Evolutionary conservation across 2,113 vertebrate species (phyloP).

Genomic region (Paralichthys olivaceus): DNA sequence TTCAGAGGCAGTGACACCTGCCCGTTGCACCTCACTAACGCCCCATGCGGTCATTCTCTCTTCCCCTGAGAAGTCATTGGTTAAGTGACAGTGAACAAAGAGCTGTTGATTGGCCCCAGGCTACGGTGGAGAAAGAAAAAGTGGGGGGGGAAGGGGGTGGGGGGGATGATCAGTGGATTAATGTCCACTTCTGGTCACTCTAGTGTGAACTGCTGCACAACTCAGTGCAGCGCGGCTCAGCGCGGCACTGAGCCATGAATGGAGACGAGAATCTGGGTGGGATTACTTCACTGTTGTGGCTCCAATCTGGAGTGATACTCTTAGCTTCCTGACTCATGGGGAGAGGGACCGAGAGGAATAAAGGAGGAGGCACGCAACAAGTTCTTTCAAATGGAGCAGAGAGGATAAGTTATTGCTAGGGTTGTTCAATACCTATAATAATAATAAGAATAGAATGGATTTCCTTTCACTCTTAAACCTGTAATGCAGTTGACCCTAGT

Average conservation of each 20-base stretch:
- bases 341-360: conserved; percentile 17
- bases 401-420: neutral
- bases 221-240: conserved; percentile 55
- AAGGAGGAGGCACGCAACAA: conserved; percentile 7
- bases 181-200: conserved; percentile 72
- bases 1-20: conserved; percentile 77
- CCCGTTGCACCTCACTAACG: conserved; percentile 61
- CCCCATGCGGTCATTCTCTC: conserved; percentile 57
- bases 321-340: conserved; percentile 56
- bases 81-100: conserved; percentile 79
- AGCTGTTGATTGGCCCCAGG: conserved; percentile 71
- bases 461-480: neutral
- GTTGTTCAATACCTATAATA: neutral
- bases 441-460: neutral
- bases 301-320: conserved; percentile 59
- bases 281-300: conserved; percentile 63
- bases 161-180: conserved; percentile 64
- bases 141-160: conserved; percentile 14
- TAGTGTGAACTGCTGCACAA: conserved; percentile 65
- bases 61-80: conserved; percentile 57
- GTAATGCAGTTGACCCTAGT: neutral
- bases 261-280: conserved; percentile 61
- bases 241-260: conserved; percentile 53
- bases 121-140: conserved; percentile 44
- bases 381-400: neutral